Percentiles rank a stretch among this genome's conserved stretches.
phyloP scores from a whole-genome alignment of 30 jellyfish, hydroid and myxozoan genomes.

The Aurelia aurita complex sp. Pacific region DNA sequence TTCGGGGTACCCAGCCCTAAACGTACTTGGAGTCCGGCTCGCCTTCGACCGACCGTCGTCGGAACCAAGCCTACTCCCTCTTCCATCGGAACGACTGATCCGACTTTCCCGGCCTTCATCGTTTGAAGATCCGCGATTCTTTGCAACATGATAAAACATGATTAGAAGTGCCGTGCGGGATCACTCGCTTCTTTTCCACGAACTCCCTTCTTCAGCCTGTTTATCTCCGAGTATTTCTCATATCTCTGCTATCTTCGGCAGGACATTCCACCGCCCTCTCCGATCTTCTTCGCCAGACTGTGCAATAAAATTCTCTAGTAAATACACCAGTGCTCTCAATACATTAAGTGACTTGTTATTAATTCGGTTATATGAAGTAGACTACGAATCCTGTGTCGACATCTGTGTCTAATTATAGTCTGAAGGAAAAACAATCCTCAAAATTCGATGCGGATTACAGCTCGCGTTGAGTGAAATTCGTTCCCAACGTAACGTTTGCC shows the following conservation, averaged over 20 bases:
- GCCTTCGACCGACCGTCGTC: conserved; percentile 68
- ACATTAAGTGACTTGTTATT: conserved; percentile 22
- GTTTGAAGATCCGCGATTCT: conserved; percentile 58
- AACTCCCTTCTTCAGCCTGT: not conserved
- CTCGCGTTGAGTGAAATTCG: conserved; percentile 39
- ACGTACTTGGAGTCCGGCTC: conserved; percentile 86
- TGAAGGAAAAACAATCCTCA: conserved; percentile 60
- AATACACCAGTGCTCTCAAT: conserved; percentile 9
- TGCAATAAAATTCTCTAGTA: conserved; percentile 1
- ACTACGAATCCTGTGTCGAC: conserved; percentile 14
- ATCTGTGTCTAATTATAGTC: conserved; percentile 71
- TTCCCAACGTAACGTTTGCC: conserved; percentile 54
- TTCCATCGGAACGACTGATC: conserved; percentile 83
- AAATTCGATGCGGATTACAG: conserved; percentile 44
- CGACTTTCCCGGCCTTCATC: conserved; percentile 83
- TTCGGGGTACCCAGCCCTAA: conserved; percentile 60
- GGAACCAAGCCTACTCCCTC: conserved; percentile 73
- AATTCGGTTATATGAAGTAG: conserved; percentile 3
- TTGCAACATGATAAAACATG: conserved; percentile 96
- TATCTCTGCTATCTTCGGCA: not conserved
- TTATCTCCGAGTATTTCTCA: not conserved
- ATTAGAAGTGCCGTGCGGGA: not conserved
- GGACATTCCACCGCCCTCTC: conserved; percentile 3
- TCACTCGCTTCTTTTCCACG: not conserved
- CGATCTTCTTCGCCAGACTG: conserved; percentile 8